Evolutionary conservation across 2,113 vertebrate genomes (phyloP).

Genomic region (Atrichornis clamosus): DNA sequence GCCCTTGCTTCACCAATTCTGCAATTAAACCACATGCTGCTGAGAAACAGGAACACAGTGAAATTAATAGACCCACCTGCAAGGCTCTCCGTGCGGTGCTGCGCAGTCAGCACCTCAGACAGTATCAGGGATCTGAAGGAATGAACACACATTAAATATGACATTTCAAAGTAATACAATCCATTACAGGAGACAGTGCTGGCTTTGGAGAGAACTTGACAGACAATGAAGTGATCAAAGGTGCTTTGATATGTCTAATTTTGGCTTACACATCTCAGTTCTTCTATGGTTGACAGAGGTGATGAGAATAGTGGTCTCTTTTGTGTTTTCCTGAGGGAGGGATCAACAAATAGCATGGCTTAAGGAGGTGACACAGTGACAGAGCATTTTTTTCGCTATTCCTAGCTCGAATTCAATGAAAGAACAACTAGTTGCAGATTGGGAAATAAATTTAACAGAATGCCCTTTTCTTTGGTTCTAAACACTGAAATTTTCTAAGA

Average conservation of each 20-base stretch:
- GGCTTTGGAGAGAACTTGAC: slow-evolving; percentile 33
- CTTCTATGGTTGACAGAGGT: background rate
- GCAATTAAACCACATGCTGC: background rate
- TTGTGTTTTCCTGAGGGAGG: background rate
- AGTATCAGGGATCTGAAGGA: background rate
- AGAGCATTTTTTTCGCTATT: background rate
- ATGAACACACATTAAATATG: slow-evolving; percentile 5
- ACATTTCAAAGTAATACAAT: background rate
- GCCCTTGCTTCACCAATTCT: background rate
- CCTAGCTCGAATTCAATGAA: background rate
- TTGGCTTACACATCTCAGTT: background rate
- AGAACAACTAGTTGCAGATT: background rate
- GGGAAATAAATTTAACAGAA: background rate
- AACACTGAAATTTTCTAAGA: background rate
- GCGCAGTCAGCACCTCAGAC: background rate
- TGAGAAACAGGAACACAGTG: background rate
- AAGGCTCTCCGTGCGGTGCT: background rate
- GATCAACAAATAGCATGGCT: background rate
- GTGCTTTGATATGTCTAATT: slow-evolving; percentile 43
- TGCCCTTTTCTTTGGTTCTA: background rate
- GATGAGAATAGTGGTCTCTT: background rate
- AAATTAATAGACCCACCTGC: background rate
- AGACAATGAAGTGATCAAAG: slow-evolving; percentile 57
- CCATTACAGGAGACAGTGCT: background rate
- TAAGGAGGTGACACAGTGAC: background rate